These are phyloP conservation scores for Colaptes auratus DNA, from an alignment of 2,113 vertebrate species.

Conservation along the genomic window DNA sequence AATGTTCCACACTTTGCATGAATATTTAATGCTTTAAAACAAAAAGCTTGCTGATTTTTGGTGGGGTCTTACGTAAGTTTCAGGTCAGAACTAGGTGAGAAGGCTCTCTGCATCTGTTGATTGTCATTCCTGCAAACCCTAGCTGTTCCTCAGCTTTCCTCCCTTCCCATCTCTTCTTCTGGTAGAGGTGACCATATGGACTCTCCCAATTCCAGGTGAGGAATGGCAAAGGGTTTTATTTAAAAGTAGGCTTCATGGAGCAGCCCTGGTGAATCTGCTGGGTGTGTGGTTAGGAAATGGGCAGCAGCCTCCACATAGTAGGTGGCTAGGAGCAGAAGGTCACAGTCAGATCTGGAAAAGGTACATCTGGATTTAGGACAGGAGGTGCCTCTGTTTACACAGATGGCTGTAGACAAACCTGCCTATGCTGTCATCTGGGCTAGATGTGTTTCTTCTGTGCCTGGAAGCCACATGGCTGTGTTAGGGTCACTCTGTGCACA, in stretches of 20 bases:
- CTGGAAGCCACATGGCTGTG: neutral
- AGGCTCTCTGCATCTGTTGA: neutral
- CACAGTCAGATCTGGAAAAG: conserved; percentile 28
- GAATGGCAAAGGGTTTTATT: neutral
- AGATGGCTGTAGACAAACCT: conserved; percentile 7
- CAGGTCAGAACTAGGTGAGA: neutral
- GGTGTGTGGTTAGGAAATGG: rapidly evolving
- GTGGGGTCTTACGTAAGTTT: neutral
- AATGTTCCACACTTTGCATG: neutral
- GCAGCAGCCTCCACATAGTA: neutral
- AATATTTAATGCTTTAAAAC: neutral
- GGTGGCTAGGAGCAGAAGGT: conserved; percentile 15
- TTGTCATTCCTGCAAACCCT: neutral
- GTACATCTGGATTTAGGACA: neutral
- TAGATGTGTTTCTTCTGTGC: neutral
- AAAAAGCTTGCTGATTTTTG: neutral
- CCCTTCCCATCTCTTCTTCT: rapidly evolving
- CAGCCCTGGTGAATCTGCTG: neutral
- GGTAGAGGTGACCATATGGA: neutral
- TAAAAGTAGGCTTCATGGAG: neutral
- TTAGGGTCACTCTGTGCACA: neutral
- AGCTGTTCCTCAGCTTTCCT: neutral
- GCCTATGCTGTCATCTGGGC: conserved; percentile 9
- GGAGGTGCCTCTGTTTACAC: neutral
- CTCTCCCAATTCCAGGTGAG: neutral